Evolutionary conservation across 2,113 vertebrate species (phyloP), one percentile per base, ranked within the genome.

Genomic region (Salvator merianae): DNA sequence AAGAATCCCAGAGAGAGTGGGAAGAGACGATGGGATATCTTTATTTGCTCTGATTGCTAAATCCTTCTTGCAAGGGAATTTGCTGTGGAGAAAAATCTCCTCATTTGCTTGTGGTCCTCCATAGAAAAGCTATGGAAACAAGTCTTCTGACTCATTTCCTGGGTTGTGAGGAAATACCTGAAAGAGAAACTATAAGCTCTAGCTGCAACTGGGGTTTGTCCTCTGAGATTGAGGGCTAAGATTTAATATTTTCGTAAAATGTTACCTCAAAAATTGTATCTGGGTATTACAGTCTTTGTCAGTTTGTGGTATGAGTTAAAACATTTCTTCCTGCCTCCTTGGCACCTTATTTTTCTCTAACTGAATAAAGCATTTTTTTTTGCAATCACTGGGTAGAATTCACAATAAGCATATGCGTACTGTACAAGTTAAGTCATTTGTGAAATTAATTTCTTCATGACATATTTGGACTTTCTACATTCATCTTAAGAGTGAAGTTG

Each of bases 361-460:
- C 22, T 28, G 69, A 84, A 77, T 47, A 62, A 85, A 79, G 72
- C 68, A 18, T 28, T 73, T 59, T 53, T n/a, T 84, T 79, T n/a
- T 5, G 47, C n/a, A 38, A 63, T 36, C 3, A 16, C 24, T 63
- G 55, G 40, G 32, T 50, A 40, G n/a, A 79, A 73, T 72, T 65
- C 9, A 13, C 53, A 63, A 36, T 24, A 22, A n/a, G 8, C 8
- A 1, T n/a, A 63, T 1, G 10, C 68, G 40, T 63, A 72, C 63
- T 38, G 14, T 85, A 40, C 63, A 79, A 72, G 38, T n/a, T 47
- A 69, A 79, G 40, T 79, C 76, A 63, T 72, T 84, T 9, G 22
- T 72, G 53, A 79, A 84, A 84, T 79, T 84, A 73, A 84, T 84
- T 79, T 84, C 69, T 63, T 55, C 30, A 26, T 79, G 76, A 79